Evolutionary conservation across 1,140 invertebrate genomes (phyloP).

Genomic region (Polypedilum pembai): DNA sequence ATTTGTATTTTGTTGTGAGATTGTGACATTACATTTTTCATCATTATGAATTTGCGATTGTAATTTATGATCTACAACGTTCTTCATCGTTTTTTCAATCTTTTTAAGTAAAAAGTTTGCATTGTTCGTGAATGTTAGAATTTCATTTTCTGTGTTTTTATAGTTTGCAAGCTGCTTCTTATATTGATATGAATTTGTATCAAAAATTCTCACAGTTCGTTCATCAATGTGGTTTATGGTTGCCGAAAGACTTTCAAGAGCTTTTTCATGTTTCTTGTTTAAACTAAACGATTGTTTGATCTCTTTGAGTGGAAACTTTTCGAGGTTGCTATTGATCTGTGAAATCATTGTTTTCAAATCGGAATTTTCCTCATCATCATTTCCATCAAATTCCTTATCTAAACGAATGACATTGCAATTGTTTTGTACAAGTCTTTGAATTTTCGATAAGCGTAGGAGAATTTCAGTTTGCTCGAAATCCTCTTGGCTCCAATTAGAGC

Average conservation of each 20-base stretch:
- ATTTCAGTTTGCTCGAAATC: conserved; percentile 22
- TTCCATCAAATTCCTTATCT: neutral
- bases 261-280: conserved; percentile 6
- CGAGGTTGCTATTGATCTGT: neutral
- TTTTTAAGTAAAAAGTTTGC: conserved; percentile 33
- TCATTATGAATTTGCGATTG: neutral
- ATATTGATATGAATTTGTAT: conserved; percentile 11
- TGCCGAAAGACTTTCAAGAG: neutral
- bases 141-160: conserved; percentile 31
- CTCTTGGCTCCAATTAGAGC: neutral
- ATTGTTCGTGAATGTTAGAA: conserved; percentile 34
- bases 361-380: neutral
- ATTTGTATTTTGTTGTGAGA: conserved; percentile 15
- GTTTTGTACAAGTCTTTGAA: conserved; percentile 7
- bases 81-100: conserved; percentile 31
- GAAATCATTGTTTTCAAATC: neutral
- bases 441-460: neutral
- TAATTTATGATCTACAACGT: conserved; percentile 31
- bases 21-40: conserved; percentile 21
- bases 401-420: neutral
- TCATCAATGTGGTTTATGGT: conserved; percentile 21
- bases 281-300: conserved; percentile 19
- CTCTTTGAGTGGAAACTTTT: neutral
- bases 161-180: conserved; percentile 24
- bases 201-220: conserved; percentile 24